phyloP scores from a whole-genome alignment of 2,797 vertebrate species.

The Silurus aristotelis region DNA sequence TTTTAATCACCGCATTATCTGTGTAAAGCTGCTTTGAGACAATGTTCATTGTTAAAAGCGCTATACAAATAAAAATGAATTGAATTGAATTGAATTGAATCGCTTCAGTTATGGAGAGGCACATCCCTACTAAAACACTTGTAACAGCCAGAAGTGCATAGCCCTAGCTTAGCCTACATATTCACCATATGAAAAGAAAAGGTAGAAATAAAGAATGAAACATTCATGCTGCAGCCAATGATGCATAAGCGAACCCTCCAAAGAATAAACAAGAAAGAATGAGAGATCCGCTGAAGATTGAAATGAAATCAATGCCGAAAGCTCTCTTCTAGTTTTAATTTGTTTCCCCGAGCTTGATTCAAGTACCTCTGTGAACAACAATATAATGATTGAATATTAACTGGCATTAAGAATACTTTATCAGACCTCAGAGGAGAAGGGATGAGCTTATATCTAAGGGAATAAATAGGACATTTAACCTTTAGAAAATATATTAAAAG shows the following conservation, averaged over 20 bases:
- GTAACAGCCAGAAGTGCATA: neutral
- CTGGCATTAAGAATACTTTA: slow-evolving; percentile 29
- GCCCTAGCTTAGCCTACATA: neutral
- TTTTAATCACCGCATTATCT: no score
- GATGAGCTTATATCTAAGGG: slow-evolving; percentile 22
- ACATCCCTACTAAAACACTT: no score
- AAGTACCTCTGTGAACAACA: slow-evolving; percentile 15
- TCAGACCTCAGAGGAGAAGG: neutral
- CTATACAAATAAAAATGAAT: no score
- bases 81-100: no score
- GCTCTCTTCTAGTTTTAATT: slow-evolving; percentile 24
- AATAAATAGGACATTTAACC: neutral
- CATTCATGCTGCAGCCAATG: slow-evolving; percentile 33
- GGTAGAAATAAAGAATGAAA: slow-evolving; percentile 27
- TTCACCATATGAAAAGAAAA: slow-evolving; percentile 14
- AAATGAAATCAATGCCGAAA: slow-evolving; percentile 22
- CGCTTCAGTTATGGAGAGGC: no score
- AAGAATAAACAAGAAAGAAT: neutral
- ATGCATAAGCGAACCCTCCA: slow-evolving; percentile 20
- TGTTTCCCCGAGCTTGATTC: neutral
- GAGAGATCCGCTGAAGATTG: neutral
- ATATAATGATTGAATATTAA: slow-evolving; percentile 36
- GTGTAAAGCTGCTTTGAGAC: no score
- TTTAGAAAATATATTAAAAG: slow-evolving; percentile 16
- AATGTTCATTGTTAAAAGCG: no score